Evolutionary conservation across 2,113 vertebrate species (phyloP), one percentile per base, ranked within the genome.

Genomic region (Urocolius indicus): DNA sequence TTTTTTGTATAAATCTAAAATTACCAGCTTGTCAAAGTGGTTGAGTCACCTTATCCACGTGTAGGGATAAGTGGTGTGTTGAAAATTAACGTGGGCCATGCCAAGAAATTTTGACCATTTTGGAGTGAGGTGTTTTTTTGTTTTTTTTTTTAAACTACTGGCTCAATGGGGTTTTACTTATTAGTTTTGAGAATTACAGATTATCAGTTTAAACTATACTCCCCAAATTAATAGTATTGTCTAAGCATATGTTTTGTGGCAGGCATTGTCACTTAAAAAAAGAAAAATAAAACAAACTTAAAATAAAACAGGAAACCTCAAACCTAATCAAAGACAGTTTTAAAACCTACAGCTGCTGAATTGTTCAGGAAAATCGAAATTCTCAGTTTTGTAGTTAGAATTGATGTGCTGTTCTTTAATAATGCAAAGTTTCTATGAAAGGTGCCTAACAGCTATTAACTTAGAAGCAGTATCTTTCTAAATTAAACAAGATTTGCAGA

Each of bases 371-470:
- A 97, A 96, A 95, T 95, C 52, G 78, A 41, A 79, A 63, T 93
- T 85, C 59, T 90, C 66, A 18, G 85, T 96, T 96, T 84, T 65
- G 69, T 95, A 93, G 90, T 94, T 96, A 91, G 79, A 94, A 32
- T 95, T 91, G 85, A 79, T 84, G 91, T 93, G 55, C 63, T 93
- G 46, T 92, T 88, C 54, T 32, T 88, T 83, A 91, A 79, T 74
- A 92, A 89, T 90, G 86, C 92, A 87, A 90, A 90, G 76, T 96
- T 93, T 94, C 72, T 96, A 87, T 92, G 76, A 87, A 96, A 95
- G 96, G 97, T 97, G 96, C 97, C 97, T 97, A 94, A 94, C 65
- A 84, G 88, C 88, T 95, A 48, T 92, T 79, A 84, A 89, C 84
- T 94, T 52, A 89, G 84, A 95, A 94, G 84, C 83, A 85, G 84